Evolutionary conservation across 2,797 vertebrate species (phyloP), one percentile per base, ranked within the genome.

Genomic region (Microctenopoma stevenorrisi): DNA sequence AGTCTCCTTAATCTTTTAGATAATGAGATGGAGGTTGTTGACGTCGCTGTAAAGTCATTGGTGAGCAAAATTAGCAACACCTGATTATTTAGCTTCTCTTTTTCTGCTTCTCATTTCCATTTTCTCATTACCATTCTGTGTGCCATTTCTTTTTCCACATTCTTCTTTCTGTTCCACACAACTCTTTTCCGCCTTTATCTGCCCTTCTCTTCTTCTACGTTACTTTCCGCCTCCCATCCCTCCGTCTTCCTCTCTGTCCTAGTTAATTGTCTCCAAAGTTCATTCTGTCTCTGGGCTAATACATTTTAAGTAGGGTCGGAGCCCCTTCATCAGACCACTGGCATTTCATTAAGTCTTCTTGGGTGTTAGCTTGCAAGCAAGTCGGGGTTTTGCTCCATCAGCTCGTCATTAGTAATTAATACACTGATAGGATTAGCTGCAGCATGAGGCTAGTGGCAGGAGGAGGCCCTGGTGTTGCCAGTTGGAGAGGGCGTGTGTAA

Each of bases 181-280:
- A 42, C 57, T 79, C 59, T 44, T 67, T 60, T 49, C 51, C 63
- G 57, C 56, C 47, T 84, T 77, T 79, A 72, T 83, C 72, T 76
- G 59, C 58, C 59, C 64, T 54, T 51, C 62, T 70, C 57, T 66
- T 16, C 35, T 56, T 74, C 55, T 43, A 52, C 80, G 76, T 72
- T 74, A 54, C 68, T 60, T 48, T 72, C 58, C 58, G 47, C 70
- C 63, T 76, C 62, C 65, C 60, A 52, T 79, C 67, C 50, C 40
- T 75, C 72, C 71, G 64, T 85, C 74, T 75, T 56, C 63, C 55
- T 53, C 37, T 61, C 68, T 76, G 78, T 88, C 72, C 59, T 73
- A 71, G 92, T 95, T 96, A 97, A 96, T 95, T 96, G 95, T 94
- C 95, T 95, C 86, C 83, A 95, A 96, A 96, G 95, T 96, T 96